Evolutionary conservation across 2,888 invertebrate species (phyloP).

Genomic region (Clistopyga incitator): DNA sequence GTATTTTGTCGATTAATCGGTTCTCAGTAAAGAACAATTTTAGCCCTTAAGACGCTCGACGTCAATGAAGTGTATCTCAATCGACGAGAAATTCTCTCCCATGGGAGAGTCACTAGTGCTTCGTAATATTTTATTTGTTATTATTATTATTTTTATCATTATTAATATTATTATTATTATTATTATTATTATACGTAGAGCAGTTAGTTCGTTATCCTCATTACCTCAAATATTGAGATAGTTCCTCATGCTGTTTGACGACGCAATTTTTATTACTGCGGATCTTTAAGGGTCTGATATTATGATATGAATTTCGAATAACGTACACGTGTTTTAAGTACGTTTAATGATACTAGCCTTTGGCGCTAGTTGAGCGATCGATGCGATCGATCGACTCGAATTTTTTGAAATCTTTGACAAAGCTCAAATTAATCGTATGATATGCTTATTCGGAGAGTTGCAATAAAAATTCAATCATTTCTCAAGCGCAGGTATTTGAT

Average conservation of each 20-base stretch:
- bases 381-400: slow-evolving; percentile 4
- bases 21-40: slow-evolving; percentile 61
- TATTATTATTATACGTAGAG: slow-evolving; percentile 55
- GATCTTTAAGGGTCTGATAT: slow-evolving; percentile 45
- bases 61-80: slow-evolving; percentile 76
- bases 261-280: slow-evolving; percentile 50
- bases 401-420: neutral
- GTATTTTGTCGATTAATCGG: slow-evolving; percentile 48
- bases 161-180: slow-evolving; percentile 43
- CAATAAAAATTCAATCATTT: neutral
- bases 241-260: slow-evolving; percentile 76
- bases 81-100: slow-evolving; percentile 73
- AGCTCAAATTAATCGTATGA: slow-evolving; percentile 25
- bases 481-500: neutral
- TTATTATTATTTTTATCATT: slow-evolving; percentile 53
- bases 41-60: slow-evolving; percentile 71
- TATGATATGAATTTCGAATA: neutral
- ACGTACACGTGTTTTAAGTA: neutral
- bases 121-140: slow-evolving; percentile 64
- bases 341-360: neutral
- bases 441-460: slow-evolving; percentile 7
- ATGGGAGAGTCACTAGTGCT: slow-evolving; percentile 64
- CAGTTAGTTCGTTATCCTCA: slow-evolving; percentile 76
- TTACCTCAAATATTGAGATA: slow-evolving; percentile 82
- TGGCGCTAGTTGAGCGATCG: neutral